Evolutionary conservation across 1,140 invertebrate genomes (phyloP).

Genomic region (Rhagoletis pomonella): DNA sequence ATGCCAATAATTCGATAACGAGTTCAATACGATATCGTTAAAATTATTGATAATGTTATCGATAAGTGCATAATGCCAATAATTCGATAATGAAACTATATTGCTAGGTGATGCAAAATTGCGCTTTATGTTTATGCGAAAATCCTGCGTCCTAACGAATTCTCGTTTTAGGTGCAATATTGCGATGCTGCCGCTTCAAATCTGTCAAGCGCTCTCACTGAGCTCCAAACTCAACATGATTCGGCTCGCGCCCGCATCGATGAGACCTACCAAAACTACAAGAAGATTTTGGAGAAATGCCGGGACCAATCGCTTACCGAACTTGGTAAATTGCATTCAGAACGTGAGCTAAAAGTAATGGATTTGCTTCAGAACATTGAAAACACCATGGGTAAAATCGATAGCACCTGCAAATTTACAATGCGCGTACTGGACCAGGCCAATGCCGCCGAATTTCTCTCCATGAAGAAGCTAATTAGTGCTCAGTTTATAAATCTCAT

Average conservation of each 20-base stretch:
- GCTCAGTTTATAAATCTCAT: slow-evolving; percentile 85
- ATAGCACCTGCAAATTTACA: slow-evolving; percentile 89
- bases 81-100: too few relatives aligned
- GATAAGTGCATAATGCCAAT: too few relatives aligned
- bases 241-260: slow-evolving; percentile 89
- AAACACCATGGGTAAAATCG: slow-evolving; percentile 86
- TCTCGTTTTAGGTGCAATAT: slow-evolving; percentile 76
- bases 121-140: too few relatives aligned
- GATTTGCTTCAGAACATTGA: slow-evolving; percentile 87
- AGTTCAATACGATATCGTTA: too few relatives aligned
- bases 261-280: slow-evolving; percentile 89
- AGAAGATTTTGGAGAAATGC: slow-evolving; percentile 86
- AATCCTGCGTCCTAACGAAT: not conserved
- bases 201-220: slow-evolving; percentile 86
- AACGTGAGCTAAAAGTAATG: slow-evolving; percentile 91
- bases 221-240: slow-evolving; percentile 89
- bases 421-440: slow-evolving; percentile 86
- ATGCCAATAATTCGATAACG: too few relatives aligned
- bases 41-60: too few relatives aligned
- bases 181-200: slow-evolving; percentile 84
- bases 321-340: slow-evolving; percentile 86
- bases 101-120: too few relatives aligned
- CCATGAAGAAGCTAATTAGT: slow-evolving; percentile 85
- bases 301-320: slow-evolving; percentile 85
- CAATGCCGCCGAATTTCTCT: slow-evolving; percentile 87